phyloP scores from a whole-genome alignment of 2,888 invertebrate genomes.

The Synergus laeviventris region DNA sequence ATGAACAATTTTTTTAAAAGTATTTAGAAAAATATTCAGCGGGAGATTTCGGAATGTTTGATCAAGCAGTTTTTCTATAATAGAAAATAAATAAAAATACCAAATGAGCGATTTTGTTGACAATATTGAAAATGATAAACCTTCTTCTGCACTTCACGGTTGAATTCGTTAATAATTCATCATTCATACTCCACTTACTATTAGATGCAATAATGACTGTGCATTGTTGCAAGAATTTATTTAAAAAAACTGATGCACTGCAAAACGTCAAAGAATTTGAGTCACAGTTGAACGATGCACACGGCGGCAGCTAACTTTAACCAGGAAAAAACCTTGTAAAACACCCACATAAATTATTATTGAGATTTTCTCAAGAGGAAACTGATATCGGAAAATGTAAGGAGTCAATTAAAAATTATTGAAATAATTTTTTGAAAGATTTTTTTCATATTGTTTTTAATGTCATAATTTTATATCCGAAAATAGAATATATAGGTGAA shows the following conservation, averaged over 20 bases:
- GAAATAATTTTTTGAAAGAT: too few species aligned
- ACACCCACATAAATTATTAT: constrained; percentile 10
- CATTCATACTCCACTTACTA: not conserved
- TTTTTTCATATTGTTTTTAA: too few species aligned
- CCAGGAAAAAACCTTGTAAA: not conserved
- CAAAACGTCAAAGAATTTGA: constrained; percentile 12
- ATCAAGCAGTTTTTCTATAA: too few species aligned
- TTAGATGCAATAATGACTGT: not conserved
- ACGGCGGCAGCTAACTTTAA: not conserved
- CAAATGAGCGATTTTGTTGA: not conserved
- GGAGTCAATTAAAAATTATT: not conserved
- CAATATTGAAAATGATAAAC: not conserved
- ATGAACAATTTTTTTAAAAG: too few species aligned
- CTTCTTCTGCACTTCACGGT: not conserved
- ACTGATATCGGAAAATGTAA: not conserved
- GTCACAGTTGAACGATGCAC: not conserved
- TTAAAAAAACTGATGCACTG: not conserved
- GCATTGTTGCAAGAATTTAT: not conserved
- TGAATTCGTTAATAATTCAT: not conserved
- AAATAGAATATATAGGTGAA: too few species aligned
- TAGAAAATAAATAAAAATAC: too few species aligned
- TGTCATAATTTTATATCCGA: too few species aligned
- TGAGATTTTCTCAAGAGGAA: not conserved
- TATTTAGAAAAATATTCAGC: too few species aligned
- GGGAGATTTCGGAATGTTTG: too few species aligned